Evolutionary conservation across 2,113 vertebrate genomes (phyloP), one percentile per base, ranked within the genome.

Genomic region (Apistogramma diplotaenia): DNA sequence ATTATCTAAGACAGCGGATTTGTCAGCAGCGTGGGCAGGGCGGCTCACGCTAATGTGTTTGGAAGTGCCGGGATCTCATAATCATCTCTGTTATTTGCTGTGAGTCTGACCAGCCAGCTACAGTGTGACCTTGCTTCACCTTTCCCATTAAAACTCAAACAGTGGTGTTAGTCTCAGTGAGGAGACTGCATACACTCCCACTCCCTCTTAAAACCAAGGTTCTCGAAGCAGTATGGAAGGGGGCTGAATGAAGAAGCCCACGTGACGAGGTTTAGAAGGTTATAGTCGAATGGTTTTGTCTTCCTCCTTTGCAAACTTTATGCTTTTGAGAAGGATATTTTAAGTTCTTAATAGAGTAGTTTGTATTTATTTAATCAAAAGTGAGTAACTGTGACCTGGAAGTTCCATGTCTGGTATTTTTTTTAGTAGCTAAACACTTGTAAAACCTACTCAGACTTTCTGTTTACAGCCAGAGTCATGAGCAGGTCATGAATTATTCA

Each of bases 401-500:
- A 29, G 18, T 61, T 43, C 55, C 11, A 23, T 62, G 35, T 56
- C 29, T 21, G 8, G 49, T n/a, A n/a, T n/a, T n/a, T n/a, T n/a
- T n/a, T n/a, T n/a, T n/a, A n/a, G n/a, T n/a, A n/a, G n/a, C n/a
- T n/a, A n/a, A n/a, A n/a, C n/a, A n/a, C n/a, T n/a, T n/a, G 49
- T 81, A 67, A 73, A 70, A 74, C 31, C 58, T 1, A 2, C 49
- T 67, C 37, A 16, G 51, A 35, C 25, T 35, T 23, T 60, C 29
- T 79, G 85, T 88, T 91, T 85, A 75, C 86, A 83, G 65, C 77
- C 43, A 0, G 61, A 86, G 86, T 79, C 86, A 57, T 74, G 76
- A 78, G 53, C 76, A 18, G 82, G 19, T 37, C 59, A 77, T 90
- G 84, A 86, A 92, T 89, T 86, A 92, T 90, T 92, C 74, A 92